Base-by-base conservation (phyloP, 37 sponge, comb jelly and placozoan species). In the Bolinopsis microptera region DNA sequence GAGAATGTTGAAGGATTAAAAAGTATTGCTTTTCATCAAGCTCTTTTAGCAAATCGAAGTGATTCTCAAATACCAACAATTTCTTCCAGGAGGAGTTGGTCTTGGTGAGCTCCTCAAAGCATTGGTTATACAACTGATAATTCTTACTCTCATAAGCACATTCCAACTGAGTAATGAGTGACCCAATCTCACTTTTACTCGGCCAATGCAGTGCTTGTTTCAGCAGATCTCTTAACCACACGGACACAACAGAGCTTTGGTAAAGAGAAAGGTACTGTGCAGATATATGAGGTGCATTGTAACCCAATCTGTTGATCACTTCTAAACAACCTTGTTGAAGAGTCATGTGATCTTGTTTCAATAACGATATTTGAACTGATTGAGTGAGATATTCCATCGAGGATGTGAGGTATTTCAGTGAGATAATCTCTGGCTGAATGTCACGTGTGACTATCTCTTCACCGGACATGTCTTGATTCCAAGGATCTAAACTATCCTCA, bases 11-110 rank as follows among this genome's bases (percentile, higher is more conserved):
- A 38, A 86, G 90, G 23, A 86, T 48, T 1, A 86, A 28, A 48
- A 86, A 86, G 61, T 86, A 86, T 27, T 86, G 90, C 31, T 86
- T 86, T 5, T 86, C 90, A 41, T 86, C 90, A 18, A 86, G 25
- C 31, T 86, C 90, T 48, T 86, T 39, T 48, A 86, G 41, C 30
- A 86, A 38, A 40, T 86, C 90, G 31, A 86, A 41, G 90, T 86
- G 90, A 27, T 86, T 86, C 26, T 86, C 90, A 41, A 86, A 86
- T 28, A 86, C 61, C 16, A 86, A 48, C n/a, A 86, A 18, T 40
- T 38, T 38, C 24, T 41, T 39, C 90, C 90, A 86, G 31, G 61
- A 24, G 1, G 61, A 41, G 61, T 86, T 86, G 8, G 40, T n/a
- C 35, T 86, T 86, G 61, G 61, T 41, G 3, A 86, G 28, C 48